phyloP scores from a whole-genome alignment of 2,797 vertebrate genomes.

The Lepus townsendii region DNA sequence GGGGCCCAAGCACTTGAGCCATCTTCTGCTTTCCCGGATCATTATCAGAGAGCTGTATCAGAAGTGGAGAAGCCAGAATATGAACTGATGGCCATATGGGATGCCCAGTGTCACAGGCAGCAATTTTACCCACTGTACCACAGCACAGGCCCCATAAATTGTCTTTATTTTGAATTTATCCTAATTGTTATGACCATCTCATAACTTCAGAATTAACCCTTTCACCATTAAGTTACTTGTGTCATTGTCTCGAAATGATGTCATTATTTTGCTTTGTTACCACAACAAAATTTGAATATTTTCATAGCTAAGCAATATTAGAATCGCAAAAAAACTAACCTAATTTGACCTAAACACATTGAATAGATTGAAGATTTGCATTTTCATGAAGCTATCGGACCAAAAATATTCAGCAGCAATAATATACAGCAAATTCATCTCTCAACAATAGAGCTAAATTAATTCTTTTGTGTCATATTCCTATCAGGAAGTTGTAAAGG shows the following conservation, averaged over 20 bases:
- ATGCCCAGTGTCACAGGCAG: too few species aligned
- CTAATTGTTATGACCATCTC: not conserved
- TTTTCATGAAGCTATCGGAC: constrained; percentile 65
- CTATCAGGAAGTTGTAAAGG: not conserved
- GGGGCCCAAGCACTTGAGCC: too few species aligned
- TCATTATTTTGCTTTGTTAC: constrained; percentile 49
- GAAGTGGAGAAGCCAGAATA: too few species aligned
- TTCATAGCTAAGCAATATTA: constrained; percentile 51
- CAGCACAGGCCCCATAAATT: not conserved
- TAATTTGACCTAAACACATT: constrained; percentile 18
- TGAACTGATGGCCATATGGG: too few species aligned
- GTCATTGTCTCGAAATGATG: constrained; percentile 32
- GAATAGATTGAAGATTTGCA: constrained; percentile 59
- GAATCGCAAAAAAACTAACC: constrained; percentile 30
- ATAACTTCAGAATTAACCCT: constrained; percentile 28
- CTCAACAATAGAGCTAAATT: constrained; percentile 29
- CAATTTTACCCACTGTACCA: too few species aligned
- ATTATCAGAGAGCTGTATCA: too few species aligned
- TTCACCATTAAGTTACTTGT: constrained; percentile 42
- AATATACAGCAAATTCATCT: not conserved
- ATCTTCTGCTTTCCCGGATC: too few species aligned
- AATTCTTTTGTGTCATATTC: not conserved
- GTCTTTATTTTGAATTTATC: constrained; percentile 3
- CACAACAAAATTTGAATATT: constrained; percentile 59
- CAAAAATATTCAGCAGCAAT: constrained; percentile 33